A percentile compares a stretch with the other conserved stretches of the same genome.
Conservation (phyloP, 2,888 invertebrate species). For the Habrosyne pyritoides region DNA sequence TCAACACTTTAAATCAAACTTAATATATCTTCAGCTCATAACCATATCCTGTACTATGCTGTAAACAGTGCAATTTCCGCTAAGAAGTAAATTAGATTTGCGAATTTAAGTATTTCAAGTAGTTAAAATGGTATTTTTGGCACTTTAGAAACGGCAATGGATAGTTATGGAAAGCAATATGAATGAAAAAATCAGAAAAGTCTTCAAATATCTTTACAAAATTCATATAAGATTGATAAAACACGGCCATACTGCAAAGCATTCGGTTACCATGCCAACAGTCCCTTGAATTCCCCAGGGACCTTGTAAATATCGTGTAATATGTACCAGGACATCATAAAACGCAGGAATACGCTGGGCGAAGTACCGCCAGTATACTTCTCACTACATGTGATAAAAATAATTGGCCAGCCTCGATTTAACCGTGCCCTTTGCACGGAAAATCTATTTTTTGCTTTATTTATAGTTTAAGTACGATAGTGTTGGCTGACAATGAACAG, state of each 20-base stretch:
- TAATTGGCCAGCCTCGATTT: constrained; percentile 44
- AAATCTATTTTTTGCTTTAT: constrained; percentile 51
- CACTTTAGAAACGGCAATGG: no score
- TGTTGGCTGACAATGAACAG: background rate
- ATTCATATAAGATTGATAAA: no score
- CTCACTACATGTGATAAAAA: constrained; percentile 43
- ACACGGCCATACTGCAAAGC: constrained; percentile 9
- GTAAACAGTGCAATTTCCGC: background rate
- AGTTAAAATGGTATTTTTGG: no score
- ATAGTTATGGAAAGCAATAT: no score
- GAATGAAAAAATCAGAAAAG: background rate
- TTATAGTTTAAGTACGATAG: constrained; percentile 1
- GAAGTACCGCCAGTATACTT: constrained; percentile 21
- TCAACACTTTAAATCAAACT: background rate
- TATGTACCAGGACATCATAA: constrained; percentile 65
- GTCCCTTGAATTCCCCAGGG: constrained; percentile 51
- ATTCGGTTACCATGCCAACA: constrained; percentile 31
- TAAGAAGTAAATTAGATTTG: no score
- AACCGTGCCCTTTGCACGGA: constrained; percentile 49
- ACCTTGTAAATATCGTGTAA: constrained; percentile 75
- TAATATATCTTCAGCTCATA: constrained; percentile 2
- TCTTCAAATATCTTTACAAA: no score
- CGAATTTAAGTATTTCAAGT: background rate
- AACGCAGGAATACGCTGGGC: constrained; percentile 29
- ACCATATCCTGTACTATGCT: constrained; percentile 4